Percentiles rank a stretch among this genome's conserved stretches.
Conservation (phyloP, 2,113 vertebrate species). For the Hippolais icterina region DNA sequence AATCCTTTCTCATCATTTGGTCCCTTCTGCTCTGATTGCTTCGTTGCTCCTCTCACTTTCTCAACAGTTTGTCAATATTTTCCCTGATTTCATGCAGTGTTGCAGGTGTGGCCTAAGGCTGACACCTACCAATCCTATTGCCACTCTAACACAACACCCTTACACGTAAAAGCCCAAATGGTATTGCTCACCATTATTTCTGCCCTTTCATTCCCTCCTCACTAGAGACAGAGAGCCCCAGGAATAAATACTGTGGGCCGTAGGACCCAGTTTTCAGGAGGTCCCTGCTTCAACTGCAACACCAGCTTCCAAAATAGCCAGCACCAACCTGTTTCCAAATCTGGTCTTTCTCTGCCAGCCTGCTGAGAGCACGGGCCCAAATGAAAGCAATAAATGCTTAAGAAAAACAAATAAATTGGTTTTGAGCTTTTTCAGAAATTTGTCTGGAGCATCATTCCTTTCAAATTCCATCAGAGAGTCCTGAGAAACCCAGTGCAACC, state of each 20-base stretch:
- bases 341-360: neutral
- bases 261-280: neutral
- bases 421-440: neutral
- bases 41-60: constrained; percentile 30
- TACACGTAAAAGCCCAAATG: neutral
- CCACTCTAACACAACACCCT: neutral
- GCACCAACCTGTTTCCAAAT: neutral
- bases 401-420: neutral
- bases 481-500: neutral
- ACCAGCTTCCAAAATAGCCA: neutral
- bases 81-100: neutral
- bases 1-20: constrained; percentile 52
- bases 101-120: neutral
- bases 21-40: constrained; percentile 37
- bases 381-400: neutral
- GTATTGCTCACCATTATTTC: neutral
- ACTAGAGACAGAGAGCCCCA: neutral
- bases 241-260: neutral
- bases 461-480: neutral
- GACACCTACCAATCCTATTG: neutral
- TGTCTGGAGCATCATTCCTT: neutral
- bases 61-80: constrained; percentile 49
- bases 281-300: neutral
- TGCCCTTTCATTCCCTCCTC: neutral
- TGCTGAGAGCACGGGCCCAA: neutral